Base-by-base conservation (phyloP, 2,797 vertebrate genomes). In the Bryconaethiops microstoma region DNA sequence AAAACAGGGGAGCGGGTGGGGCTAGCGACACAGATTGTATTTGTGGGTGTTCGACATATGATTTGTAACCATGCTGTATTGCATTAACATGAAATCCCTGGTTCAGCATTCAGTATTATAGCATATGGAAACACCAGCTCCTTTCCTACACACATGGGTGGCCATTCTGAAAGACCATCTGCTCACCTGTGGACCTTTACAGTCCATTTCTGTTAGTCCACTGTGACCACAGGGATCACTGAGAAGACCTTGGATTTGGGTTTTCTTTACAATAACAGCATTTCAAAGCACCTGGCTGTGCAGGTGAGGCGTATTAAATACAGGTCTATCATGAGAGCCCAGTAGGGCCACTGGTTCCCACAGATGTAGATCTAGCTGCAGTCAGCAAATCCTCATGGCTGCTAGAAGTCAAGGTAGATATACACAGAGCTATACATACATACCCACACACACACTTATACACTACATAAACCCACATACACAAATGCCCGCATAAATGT, bases 221-320 rank as follows among this genome's bases (percentile, higher is more conserved):
- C 67, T 74, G 74, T 82, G 82, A 76, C 76, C 17, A 25, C 48
- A 73, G 62, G 78, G 82, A 76, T 83, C 73, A 69, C 7, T 83
- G 25, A 81, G 54, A 77, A 85, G 62, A 83, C 76, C 76, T 86
- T 39, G 77, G 69, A 60, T 65, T 63, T 60, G 68, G 25, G 16
- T 71, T 63, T 78, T 10, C 25, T 45, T 68, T 69, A 76, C 42
- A 60, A 40, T 76, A 48, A 77, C 54, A 40, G 54, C 12, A 35
- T 84, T 74, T 64, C 6, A 77, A 39, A 71, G 80, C 82, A 87
- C 81, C 78, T 81, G 78, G 10, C 23, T 67, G 35, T 39, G 55
- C 71, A 78, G 78, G 79, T 80, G 67, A 85, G 76, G 54, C 23
- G 12, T 45, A 19, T 16, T 72, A 48, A 75, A 74, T 65, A 48